These are phyloP conservation scores for Leptarthrus brevirostris DNA, from an alignment of 2,888 invertebrate genomes.

Conservation along the genomic window DNA sequence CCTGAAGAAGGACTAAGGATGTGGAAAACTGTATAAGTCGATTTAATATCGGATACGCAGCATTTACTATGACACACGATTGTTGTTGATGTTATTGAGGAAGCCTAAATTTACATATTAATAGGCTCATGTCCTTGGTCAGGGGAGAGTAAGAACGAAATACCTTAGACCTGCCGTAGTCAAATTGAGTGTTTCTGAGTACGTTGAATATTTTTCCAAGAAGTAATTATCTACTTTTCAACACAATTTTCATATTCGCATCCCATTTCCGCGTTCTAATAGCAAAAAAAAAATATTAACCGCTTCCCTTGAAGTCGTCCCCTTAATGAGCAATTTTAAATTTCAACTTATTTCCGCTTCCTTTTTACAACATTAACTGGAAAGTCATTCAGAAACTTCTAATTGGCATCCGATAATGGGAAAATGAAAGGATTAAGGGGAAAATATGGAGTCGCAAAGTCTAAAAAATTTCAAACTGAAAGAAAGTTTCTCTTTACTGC, in stretches of 20 bases:
- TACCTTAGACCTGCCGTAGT: no score
- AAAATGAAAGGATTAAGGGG: slow-evolving; percentile 12
- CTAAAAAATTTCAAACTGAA: not conserved
- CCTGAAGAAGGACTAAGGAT: not conserved
- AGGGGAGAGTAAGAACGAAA: no score
- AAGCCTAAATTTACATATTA: no score
- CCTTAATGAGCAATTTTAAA: not conserved
- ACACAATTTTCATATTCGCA: no score
- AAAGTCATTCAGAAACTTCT: slow-evolving; percentile 8
- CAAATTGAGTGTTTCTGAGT: no score
- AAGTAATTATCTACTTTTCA: no score
- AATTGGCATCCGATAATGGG: slow-evolving; percentile 38
- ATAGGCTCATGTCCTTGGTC: no score
- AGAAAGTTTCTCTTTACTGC: not conserved
- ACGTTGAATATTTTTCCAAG: no score
- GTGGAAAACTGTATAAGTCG: not conserved
- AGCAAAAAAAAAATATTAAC: no score
- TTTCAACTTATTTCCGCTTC: not conserved
- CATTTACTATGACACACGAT: not conserved
- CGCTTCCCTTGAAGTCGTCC: not conserved
- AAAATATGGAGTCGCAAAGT: not conserved
- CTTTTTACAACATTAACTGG: not conserved
- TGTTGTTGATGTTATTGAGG: no score
- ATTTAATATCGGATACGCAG: not conserved
- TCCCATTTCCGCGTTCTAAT: no score